phyloP scores from a whole-genome alignment of 2,113 vertebrate genomes.

The Pampusana beccarii region DNA sequence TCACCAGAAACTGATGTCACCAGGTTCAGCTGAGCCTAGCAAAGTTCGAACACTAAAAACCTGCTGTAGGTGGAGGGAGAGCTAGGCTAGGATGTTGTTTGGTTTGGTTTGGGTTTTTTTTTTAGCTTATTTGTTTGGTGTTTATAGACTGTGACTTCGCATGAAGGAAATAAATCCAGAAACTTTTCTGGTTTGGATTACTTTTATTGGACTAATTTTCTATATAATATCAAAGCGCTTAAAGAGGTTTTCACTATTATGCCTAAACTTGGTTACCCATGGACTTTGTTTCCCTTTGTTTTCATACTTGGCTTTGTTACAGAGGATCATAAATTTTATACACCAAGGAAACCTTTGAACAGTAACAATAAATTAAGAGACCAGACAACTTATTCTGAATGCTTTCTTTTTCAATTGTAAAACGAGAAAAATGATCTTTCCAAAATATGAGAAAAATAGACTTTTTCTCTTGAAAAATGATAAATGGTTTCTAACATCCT shows the following conservation, averaged over 20 bases:
- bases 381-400: not conserved
- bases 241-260: not conserved
- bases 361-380: slow-evolving; percentile 13
- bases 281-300: slow-evolving; percentile 29
- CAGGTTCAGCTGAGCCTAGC: not conserved
- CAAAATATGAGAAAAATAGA: not conserved
- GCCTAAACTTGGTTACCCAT: not conserved
- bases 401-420: not conserved
- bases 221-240: not conserved
- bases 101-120: not conserved
- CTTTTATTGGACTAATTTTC: not conserved
- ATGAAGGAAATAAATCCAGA: not conserved
- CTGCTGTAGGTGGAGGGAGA: not conserved
- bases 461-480: not conserved
- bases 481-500: not conserved
- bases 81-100: not conserved
- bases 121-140: not conserved
- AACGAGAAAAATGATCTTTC: not conserved
- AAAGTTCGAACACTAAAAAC: not conserved
- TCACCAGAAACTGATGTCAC: not conserved
- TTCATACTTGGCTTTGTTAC: slow-evolving; percentile 18
- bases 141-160: slow-evolving; percentile 4
- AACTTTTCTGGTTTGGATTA: not conserved
- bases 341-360: slow-evolving; percentile 20
- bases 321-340: slow-evolving; percentile 32